A percentile compares a stretch with the other conserved stretches of the same genome.
Conservation (phyloP, 2,797 vertebrate species). For the Eulemur coronatus region DNA sequence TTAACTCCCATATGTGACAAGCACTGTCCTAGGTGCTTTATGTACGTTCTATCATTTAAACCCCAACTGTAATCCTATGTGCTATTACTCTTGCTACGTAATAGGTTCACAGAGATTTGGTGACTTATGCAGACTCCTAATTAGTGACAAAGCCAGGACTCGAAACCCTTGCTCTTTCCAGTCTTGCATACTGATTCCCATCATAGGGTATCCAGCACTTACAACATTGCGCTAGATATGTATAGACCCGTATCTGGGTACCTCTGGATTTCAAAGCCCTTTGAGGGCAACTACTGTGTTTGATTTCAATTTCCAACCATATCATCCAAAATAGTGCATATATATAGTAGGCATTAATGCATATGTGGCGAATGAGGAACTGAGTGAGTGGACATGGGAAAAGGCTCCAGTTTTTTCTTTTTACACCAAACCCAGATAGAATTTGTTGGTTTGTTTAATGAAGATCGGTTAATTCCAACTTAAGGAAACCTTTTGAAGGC, state of each 20-base stretch:
- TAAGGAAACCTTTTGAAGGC: conserved; percentile 38
- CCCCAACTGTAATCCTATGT: not conserved
- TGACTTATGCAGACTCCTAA: not conserved
- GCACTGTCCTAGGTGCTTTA: not conserved
- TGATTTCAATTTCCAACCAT: not conserved
- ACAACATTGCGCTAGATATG: not conserved
- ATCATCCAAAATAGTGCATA: not conserved
- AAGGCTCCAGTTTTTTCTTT: not conserved
- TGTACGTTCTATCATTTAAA: not conserved
- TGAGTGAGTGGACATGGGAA: not conserved
- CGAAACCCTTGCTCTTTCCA: not conserved
- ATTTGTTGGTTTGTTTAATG: conserved; percentile 29
- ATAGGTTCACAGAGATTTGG: not conserved
- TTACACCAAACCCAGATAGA: conserved; percentile 52
- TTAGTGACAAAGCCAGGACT: not conserved
- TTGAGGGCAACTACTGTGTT: not conserved
- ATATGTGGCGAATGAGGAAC: not conserved
- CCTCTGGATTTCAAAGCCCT: not conserved
- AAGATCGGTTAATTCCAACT: conserved; percentile 40
- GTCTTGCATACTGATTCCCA: not conserved
- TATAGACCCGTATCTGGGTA: not conserved
- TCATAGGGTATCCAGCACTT: not conserved
- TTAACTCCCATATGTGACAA: not conserved
- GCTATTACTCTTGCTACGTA: not conserved
- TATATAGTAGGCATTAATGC: not conserved